Conservation (phyloP, 1,140 invertebrate genomes). For the Chrysoperla carnea region DNA sequence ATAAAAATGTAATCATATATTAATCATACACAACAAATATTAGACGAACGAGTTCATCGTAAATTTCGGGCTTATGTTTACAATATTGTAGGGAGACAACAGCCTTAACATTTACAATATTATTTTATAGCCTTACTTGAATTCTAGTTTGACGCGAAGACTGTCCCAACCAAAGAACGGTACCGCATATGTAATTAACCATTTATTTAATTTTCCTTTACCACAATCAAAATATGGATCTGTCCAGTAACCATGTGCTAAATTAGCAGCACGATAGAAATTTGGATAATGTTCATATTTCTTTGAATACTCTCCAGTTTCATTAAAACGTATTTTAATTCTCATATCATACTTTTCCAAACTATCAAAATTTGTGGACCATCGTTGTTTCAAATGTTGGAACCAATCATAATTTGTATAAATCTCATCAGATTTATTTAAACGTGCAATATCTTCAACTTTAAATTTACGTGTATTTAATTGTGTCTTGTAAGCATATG, state of each 20-base stretch:
- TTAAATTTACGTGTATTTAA: conserved; percentile 70
- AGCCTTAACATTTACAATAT: no score
- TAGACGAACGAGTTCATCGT: no score
- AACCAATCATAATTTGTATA: conserved; percentile 80
- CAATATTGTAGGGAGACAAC: no score
- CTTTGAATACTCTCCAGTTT: conserved; percentile 60
- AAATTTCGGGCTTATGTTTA: no score
- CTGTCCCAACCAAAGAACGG: conserved; percentile 97
- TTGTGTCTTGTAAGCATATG: conserved; percentile 79
- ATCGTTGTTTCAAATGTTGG: conserved; percentile 73
- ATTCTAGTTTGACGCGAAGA: conserved; percentile 77
- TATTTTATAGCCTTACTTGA: conserved; percentile 61
- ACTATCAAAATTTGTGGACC: conserved; percentile 84
- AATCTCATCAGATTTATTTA: conserved; percentile 60
- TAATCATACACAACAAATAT: no score
- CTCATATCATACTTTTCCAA: conserved; percentile 86
- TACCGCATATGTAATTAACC: conserved; percentile 86
- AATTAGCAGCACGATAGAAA: conserved; percentile 68
- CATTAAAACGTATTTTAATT: conserved; percentile 79
- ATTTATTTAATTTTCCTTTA: conserved; percentile 76
- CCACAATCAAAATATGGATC: conserved; percentile 83
- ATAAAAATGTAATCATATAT: conserved; percentile 19
- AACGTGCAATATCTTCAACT: conserved; percentile 69
- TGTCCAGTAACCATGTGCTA: conserved; percentile 85
- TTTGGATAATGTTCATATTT: conserved; percentile 84